A percentile compares a stretch with the other conserved stretches of the same genome.
Conservation (phyloP, 2,113 vertebrate species). For the Panthera leo region DNA sequence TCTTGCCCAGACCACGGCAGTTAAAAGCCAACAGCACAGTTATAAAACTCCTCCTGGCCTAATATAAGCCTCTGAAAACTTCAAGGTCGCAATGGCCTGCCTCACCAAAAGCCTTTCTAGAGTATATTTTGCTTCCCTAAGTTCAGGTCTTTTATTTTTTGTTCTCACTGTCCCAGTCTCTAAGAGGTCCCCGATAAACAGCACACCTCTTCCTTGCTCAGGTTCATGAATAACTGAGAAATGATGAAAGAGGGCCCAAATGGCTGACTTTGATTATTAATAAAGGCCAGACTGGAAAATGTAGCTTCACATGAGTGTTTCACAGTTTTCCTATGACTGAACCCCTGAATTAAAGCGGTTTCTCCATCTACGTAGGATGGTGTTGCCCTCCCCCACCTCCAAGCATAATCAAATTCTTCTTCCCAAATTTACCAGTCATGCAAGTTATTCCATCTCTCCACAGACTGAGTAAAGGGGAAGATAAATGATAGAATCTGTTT, state of each 20-base stretch:
- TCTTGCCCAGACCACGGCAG: not conserved
- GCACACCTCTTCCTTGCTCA: not conserved
- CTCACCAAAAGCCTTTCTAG: not conserved
- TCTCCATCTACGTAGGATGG: not conserved
- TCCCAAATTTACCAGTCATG: not conserved
- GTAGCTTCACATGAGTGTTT: not conserved
- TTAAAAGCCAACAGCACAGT: conserved; percentile 48
- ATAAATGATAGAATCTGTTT: not conserved
- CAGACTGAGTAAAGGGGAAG: not conserved
- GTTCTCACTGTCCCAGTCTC: not conserved
- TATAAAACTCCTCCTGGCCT: conserved; percentile 30
- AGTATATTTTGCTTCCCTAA: conserved; percentile 10
- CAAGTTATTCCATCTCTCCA: not conserved
- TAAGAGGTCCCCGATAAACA: not conserved
- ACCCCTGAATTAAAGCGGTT: not conserved
- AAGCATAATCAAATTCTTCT: not conserved
- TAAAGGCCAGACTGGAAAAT: not conserved
- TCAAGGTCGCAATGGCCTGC: conserved; percentile 31
- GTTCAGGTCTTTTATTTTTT: conserved; percentile 28
- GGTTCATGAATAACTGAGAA: not conserved
- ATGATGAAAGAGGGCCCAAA: not conserved
- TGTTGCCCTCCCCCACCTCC: not conserved
- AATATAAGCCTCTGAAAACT: not conserved
- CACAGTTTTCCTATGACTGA: not conserved
- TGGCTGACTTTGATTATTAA: not conserved